Conservation (phyloP, 2,888 invertebrate genomes). For the Gryllus longicercus region DNA sequence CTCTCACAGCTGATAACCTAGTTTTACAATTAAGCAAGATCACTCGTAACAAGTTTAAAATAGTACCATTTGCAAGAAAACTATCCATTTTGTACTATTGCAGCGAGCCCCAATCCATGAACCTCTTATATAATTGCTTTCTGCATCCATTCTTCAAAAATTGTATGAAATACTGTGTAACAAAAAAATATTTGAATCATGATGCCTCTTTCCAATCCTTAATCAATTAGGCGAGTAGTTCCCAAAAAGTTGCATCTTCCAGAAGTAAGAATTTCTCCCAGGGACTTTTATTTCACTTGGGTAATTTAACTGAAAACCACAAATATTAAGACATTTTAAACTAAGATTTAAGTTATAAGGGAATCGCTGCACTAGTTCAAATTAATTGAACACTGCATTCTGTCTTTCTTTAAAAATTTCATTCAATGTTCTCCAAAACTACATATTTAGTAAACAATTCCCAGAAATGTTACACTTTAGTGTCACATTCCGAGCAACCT, state of each 20-base stretch:
- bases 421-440: neutral
- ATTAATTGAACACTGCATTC: neutral
- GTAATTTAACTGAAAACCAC: neutral
- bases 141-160: too few species aligned
- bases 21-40: too few species aligned
- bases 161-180: too few species aligned
- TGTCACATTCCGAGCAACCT: neutral
- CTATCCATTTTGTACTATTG: neutral
- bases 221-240: too few species aligned
- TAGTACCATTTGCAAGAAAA: constrained; percentile 17
- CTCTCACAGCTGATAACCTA: too few species aligned
- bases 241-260: too few species aligned
- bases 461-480: neutral
- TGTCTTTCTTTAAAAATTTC: neutral
- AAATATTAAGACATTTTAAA: neutral
- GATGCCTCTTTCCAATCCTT: too few species aligned
- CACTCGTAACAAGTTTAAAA: neutral
- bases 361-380: neutral
- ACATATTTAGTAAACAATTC: too few species aligned
- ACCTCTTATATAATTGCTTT: neutral
- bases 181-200: too few species aligned
- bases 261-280: too few species aligned
- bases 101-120: neutral
- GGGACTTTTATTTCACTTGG: too few species aligned
- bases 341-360: neutral